Percentiles rank a stretch among this genome's conserved stretches.
Evolutionary conservation across 35 echinoderm and acorn worm genomes (phyloP).

Genomic region (Diadema setosum): DNA sequence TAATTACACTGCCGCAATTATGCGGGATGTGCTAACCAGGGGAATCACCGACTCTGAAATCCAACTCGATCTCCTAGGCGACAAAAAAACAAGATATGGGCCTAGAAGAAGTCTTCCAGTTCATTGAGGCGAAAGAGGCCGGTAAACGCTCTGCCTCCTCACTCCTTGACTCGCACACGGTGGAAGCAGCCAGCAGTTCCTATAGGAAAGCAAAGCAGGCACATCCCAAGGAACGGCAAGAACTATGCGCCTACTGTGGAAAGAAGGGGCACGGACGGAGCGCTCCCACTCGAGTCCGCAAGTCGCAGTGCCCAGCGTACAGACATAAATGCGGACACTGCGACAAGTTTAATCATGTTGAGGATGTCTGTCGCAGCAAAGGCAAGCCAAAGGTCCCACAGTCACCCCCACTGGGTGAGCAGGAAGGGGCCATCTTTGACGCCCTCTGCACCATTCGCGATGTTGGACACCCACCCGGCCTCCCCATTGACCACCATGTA

Average conservation of each 20-base stretch:
- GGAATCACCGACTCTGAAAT: constrained; percentile 40
- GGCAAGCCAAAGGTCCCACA: neutral
- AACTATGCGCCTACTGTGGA: neutral
- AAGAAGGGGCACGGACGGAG: neutral
- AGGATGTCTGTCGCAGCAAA: neutral
- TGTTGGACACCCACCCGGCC: neutral
- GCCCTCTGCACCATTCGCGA: neutral
- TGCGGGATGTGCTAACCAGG: constrained; percentile 18
- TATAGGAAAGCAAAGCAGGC: neutral
- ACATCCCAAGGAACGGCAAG: neutral
- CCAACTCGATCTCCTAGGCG: constrained; percentile 32
- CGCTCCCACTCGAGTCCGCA: neutral
- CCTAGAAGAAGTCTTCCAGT: constrained; percentile 21
- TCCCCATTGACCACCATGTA: neutral
- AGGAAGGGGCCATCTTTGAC: neutral
- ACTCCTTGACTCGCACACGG: neutral
- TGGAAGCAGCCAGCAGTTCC: neutral
- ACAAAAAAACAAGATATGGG: constrained; percentile 52
- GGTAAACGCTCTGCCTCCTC: constrained; percentile 3
- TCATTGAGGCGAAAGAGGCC: constrained; percentile 41
- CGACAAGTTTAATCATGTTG: too few species aligned
- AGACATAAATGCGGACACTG: neutral
- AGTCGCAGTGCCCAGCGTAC: neutral
- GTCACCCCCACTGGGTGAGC: too few species aligned
- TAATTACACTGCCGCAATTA: constrained; percentile 22